Percentiles rank a stretch among this genome's conserved stretches.
phyloP scores from a whole-genome alignment of 2,888 invertebrate species.

The Horisme vitalbata region DNA sequence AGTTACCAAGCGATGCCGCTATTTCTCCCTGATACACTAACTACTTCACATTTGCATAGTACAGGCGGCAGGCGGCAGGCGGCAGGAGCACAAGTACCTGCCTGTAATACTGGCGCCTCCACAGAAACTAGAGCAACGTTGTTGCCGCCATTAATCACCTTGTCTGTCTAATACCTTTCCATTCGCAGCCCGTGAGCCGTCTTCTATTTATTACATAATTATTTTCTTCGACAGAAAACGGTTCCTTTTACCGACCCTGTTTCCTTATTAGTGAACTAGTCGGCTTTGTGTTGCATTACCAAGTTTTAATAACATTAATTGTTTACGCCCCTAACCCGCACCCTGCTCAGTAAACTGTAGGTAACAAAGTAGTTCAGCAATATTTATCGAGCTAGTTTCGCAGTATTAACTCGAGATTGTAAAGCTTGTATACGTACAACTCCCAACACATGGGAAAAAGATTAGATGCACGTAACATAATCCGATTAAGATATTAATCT shows the following conservation, averaged over 20 bases:
- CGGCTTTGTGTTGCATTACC: conserved; percentile 59
- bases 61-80: conserved; percentile 46
- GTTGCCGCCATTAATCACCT: conserved; percentile 75
- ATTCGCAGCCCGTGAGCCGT: conserved; percentile 68
- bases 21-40: conserved; percentile 62
- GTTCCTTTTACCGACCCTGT: conserved; percentile 52
- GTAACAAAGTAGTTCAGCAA: conserved; percentile 53
- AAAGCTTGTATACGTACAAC: conserved; percentile 22
- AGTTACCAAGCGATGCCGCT: conserved; percentile 64
- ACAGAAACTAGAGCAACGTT: conserved; percentile 57
- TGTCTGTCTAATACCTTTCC: conserved; percentile 78
- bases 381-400: conserved; percentile 69
- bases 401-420: conserved; percentile 48
- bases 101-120: conserved; percentile 45
- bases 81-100: conserved; percentile 40
- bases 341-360: conserved; percentile 61
- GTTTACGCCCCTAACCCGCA: conserved; percentile 68
- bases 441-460: conserved; percentile 40
- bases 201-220: conserved; percentile 77
- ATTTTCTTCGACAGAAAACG: conserved; percentile 71
- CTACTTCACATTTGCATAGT: conserved; percentile 73
- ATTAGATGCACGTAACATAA: conserved; percentile 43
- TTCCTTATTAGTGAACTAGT: conserved; percentile 60
- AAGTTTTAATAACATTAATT: conserved; percentile 78
- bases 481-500: conserved; percentile 55